Conservation (phyloP, 1,140 invertebrate genomes). For the Diorhabda elongata region DNA sequence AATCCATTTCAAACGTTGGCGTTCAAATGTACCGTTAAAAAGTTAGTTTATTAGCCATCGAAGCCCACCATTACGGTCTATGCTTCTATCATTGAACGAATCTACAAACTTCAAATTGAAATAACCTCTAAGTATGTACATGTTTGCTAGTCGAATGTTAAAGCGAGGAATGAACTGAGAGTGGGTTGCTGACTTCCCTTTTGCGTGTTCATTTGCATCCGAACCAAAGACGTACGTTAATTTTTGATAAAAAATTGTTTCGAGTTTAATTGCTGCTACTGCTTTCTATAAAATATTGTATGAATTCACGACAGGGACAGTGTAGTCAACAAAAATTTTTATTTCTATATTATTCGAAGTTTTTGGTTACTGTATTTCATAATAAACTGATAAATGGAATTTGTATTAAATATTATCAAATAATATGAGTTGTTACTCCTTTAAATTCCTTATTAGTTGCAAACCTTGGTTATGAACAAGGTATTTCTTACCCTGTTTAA, state of each 20-base stretch:
- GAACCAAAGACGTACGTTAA: not conserved
- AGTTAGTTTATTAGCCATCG: not conserved
- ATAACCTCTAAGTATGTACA: constrained; percentile 2
- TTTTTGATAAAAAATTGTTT: constrained; percentile 1
- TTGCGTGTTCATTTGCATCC: constrained; percentile 1
- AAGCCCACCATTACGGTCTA: not conserved
- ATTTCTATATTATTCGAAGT: too few species aligned
- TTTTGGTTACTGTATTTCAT: too few species aligned
- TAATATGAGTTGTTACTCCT: too few species aligned
- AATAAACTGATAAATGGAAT: too few species aligned
- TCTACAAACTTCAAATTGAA: not conserved
- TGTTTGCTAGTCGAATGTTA: not conserved
- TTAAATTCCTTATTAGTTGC: too few species aligned
- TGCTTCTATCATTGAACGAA: not conserved
- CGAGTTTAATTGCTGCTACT: not conserved
- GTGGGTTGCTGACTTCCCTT: not conserved
- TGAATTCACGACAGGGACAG: not conserved
- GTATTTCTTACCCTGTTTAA: too few species aligned
- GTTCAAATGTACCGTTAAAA: not conserved
- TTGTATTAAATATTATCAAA: too few species aligned
- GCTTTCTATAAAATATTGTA: not conserved
- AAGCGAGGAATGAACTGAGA: not conserved
- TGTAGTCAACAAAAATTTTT: too few species aligned
- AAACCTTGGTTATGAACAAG: too few species aligned
- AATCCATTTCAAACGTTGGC: not conserved